phyloP scores from a whole-genome alignment of 2,888 invertebrate species.

The Callosobruchus maculatus region DNA sequence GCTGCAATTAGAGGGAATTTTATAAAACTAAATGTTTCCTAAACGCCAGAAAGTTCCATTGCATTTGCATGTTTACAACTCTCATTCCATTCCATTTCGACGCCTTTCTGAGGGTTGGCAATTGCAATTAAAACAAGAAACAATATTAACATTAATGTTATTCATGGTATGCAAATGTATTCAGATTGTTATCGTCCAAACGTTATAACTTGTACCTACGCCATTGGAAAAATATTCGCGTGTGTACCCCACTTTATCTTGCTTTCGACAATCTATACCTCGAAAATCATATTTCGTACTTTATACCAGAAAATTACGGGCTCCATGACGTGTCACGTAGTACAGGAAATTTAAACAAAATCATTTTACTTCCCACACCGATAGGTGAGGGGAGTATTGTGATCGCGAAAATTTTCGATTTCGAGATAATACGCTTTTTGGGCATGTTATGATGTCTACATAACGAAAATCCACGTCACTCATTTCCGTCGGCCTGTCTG shows the following conservation, averaged over 20 bases:
- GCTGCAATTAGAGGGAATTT: neutral
- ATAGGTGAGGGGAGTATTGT: too few relatives aligned
- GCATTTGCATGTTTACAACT: neutral
- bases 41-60: neutral
- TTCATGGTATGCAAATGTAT: neutral
- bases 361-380: too few relatives aligned
- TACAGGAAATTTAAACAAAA: neutral
- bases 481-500: too few relatives aligned
- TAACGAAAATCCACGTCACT: too few relatives aligned
- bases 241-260: neutral
- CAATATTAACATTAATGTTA: neutral
- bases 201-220: neutral
- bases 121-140: neutral
- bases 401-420: too few relatives aligned
- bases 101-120: neutral
- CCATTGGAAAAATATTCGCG: neutral
- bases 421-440: too few relatives aligned
- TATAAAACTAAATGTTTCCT: neutral
- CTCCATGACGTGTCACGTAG: neutral
- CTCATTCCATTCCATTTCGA: neutral
- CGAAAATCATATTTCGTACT: neutral
- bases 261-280: neutral
- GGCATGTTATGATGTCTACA: too few relatives aligned
- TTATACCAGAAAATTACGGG: neutral
- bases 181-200: neutral